These are phyloP conservation scores for Lordiphosa clarofinis DNA, from an alignment of 1,140 invertebrate genomes.

Conservation along the genomic window DNA sequence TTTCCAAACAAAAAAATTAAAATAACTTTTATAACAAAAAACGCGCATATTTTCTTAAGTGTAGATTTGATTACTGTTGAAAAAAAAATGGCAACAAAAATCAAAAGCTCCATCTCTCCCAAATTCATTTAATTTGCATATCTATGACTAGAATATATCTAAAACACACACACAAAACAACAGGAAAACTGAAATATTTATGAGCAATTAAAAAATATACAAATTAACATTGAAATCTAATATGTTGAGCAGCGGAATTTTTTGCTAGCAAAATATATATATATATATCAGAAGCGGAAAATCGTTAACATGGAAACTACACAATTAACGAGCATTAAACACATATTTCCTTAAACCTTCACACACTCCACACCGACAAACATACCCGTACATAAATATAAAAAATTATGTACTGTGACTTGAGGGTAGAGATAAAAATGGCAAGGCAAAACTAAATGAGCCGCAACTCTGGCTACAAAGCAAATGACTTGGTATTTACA, in stretches of 20 bases:
- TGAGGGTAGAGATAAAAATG: constrained; percentile 24
- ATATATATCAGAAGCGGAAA: constrained; percentile 3
- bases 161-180: too few species aligned
- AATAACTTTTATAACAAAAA: too few species aligned
- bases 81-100: constrained; percentile 18
- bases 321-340: constrained; percentile 16
- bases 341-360: constrained; percentile 43
- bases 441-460: constrained; percentile 47
- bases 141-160: constrained; percentile 7
- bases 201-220: constrained; percentile 56
- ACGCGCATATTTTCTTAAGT: too few species aligned
- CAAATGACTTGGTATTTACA: constrained; percentile 60
- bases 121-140: constrained; percentile 19
- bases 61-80: too few species aligned
- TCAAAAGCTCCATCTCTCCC: neutral
- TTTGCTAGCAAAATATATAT: constrained; percentile 9
- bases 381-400: constrained; percentile 6
- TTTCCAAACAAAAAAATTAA: too few species aligned
- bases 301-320: constrained; percentile 9
- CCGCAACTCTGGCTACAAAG: constrained; percentile 30
- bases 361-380: constrained; percentile 1
- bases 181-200: constrained; percentile 12
- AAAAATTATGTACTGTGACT: constrained; percentile 31
- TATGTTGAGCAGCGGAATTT: constrained; percentile 1
- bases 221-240: constrained; percentile 1